These are phyloP conservation scores for Gymnopithys bicolor DNA, from an alignment of 2,797 vertebrate species.

Conservation along the genomic window DNA sequence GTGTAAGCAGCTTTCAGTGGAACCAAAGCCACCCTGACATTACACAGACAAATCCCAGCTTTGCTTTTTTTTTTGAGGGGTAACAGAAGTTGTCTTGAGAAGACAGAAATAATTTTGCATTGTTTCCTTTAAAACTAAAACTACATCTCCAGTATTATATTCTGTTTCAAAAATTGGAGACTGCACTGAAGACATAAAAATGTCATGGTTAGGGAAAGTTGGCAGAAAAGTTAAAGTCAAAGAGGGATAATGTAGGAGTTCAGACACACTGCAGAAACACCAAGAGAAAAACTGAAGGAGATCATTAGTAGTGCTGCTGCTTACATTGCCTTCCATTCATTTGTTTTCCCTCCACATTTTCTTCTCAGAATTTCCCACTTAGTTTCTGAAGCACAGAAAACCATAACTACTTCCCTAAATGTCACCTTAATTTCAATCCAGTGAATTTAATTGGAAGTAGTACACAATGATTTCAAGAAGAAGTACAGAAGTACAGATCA, in stretches of 20 bases:
- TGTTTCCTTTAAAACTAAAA: not conserved
- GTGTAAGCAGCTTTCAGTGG: not conserved
- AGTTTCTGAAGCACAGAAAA: not conserved
- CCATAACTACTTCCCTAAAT: not conserved
- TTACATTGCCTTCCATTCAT: not conserved
- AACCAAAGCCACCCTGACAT: not conserved
- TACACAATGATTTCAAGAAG: not conserved
- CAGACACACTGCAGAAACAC: not conserved
- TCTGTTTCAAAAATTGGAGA: not conserved
- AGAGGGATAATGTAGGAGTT: not conserved
- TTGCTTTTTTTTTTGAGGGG: not conserved
- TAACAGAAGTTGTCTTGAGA: not conserved
- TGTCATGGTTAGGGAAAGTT: not conserved
- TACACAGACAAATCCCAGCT: not conserved
- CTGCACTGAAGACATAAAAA: not conserved
- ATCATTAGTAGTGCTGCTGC: not conserved
- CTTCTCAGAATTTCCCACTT: not conserved
- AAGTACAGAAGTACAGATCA: not conserved
- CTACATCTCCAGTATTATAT: not conserved
- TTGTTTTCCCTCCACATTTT: not conserved
- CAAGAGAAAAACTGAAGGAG: not conserved
- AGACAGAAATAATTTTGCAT: not conserved
- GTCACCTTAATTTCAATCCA: not conserved
- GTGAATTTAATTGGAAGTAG: not conserved
- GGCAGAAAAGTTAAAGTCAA: not conserved